phyloP scores from a whole-genome alignment of 2,797 vertebrate species.

The Pantherophis alleghaniensis region DNA sequence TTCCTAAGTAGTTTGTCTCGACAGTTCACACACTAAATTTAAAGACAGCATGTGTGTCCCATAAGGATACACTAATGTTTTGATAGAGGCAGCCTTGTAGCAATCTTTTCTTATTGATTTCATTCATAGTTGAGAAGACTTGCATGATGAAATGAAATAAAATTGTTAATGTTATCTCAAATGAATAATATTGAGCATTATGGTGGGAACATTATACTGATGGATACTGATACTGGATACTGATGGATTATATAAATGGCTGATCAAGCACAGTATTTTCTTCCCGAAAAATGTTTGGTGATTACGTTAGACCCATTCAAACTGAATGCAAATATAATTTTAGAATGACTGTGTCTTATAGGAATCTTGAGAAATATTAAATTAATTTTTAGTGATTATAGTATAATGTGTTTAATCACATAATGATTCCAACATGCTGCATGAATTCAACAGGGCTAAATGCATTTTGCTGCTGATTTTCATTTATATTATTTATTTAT shows the following conservation, averaged over 20 bases:
- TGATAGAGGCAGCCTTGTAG: conserved; percentile 20
- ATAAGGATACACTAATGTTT: conserved; percentile 11
- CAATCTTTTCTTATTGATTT: conserved; percentile 20
- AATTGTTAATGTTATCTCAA: neutral
- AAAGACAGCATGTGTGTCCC: fast-evolving
- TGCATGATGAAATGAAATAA: neutral
- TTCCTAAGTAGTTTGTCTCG: conserved; percentile 38
- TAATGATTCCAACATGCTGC: neutral
- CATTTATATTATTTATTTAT: neutral
- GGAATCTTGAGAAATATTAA: neutral
- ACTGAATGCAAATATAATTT: neutral
- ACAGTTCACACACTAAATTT: conserved; percentile 31
- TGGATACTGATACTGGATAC: neutral
- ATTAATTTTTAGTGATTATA: neutral
- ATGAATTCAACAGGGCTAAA: neutral
- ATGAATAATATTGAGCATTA: neutral
- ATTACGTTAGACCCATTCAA: neutral
- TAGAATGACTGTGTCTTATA: neutral
- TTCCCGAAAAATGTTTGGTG: neutral
- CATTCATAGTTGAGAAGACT: neutral
- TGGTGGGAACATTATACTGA: neutral
- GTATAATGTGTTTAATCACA: neutral
- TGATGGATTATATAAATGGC: neutral
- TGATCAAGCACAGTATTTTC: neutral
- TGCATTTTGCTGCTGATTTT: neutral